Percentiles rank a stretch among this genome's conserved stretches.
These are phyloP conservation scores for Eurypyga helias DNA, from an alignment of 2,113 vertebrate species.

Conservation along the genomic window DNA sequence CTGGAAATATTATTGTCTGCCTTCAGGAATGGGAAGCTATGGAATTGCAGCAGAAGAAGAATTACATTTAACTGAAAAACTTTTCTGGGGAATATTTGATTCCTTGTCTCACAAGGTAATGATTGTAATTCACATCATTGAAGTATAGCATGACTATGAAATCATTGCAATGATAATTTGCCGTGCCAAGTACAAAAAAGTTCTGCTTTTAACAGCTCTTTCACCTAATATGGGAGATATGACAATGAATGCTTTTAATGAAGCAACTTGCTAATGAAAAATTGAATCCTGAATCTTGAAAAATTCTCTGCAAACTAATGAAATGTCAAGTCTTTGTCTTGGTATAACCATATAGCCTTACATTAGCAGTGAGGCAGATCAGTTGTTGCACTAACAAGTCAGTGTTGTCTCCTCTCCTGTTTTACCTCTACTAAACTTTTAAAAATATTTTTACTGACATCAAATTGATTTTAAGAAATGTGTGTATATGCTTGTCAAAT, in stretches of 20 bases:
- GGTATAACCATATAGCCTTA: not conserved
- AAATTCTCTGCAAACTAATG: not conserved
- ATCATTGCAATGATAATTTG: not conserved
- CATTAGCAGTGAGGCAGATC: not conserved
- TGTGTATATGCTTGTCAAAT: not conserved
- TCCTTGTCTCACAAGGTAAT: constrained; percentile 94
- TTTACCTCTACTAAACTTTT: not conserved
- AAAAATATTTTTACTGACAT: not conserved
- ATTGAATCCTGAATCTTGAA: not conserved
- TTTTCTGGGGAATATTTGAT: constrained; percentile 99
- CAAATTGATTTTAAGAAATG: not conserved
- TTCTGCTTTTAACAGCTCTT: not conserved
- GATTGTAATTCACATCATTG: not conserved
- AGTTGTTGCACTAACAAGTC: not conserved
- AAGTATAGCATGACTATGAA: not conserved
- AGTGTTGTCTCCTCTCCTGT: not conserved
- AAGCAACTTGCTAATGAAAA: not conserved
- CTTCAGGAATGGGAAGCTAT: constrained; percentile 92
- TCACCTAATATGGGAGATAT: not conserved
- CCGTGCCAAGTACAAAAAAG: not conserved
- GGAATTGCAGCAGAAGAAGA: constrained; percentile 94
- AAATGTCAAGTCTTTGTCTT: not conserved
- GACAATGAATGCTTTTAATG: not conserved
- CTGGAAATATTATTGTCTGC: constrained; percentile 99
- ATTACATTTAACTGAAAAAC: constrained; percentile 95